phyloP scores from a whole-genome alignment of 2,888 invertebrate species.

The Agonopterix heracliana region DNA sequence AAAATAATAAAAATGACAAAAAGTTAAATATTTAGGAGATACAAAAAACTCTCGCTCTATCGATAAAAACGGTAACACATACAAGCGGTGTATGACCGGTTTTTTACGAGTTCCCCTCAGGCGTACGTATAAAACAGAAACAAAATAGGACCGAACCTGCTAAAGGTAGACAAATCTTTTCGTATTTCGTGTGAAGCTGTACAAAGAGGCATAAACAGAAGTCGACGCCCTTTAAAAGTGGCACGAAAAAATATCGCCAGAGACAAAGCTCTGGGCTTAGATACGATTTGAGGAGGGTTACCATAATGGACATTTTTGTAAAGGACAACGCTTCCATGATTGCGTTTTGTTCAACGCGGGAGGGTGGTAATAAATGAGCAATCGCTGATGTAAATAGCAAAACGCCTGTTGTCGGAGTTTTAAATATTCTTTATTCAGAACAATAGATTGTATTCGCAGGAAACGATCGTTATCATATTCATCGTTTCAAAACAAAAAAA shows the following conservation, averaged over 20 bases:
- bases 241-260: slow-evolving; percentile 21
- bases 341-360: slow-evolving; percentile 27
- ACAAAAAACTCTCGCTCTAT: too few species aligned
- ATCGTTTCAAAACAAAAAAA: too few species aligned
- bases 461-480: too few species aligned
- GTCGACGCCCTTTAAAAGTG: slow-evolving; percentile 18
- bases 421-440: slow-evolving; percentile 2
- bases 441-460: neutral
- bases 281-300: slow-evolving; percentile 51
- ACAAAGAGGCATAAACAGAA: slow-evolving; percentile 19
- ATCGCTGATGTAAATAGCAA: slow-evolving; percentile 22
- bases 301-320: slow-evolving; percentile 52
- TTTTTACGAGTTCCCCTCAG: too few species aligned
- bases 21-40: too few species aligned
- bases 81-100: too few species aligned
- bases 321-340: slow-evolving; percentile 42
- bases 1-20: too few species aligned
- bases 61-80: too few species aligned
- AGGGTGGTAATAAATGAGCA: slow-evolving; percentile 26
- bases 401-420: slow-evolving; percentile 16
- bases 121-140: too few species aligned
- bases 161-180: slow-evolving; percentile 7
- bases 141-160: neutral
- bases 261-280: slow-evolving; percentile 39
- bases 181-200: slow-evolving; percentile 15